Evolutionary conservation across 2,888 invertebrate genomes (phyloP).

Genomic region (Drosophila tanythrix): DNA sequence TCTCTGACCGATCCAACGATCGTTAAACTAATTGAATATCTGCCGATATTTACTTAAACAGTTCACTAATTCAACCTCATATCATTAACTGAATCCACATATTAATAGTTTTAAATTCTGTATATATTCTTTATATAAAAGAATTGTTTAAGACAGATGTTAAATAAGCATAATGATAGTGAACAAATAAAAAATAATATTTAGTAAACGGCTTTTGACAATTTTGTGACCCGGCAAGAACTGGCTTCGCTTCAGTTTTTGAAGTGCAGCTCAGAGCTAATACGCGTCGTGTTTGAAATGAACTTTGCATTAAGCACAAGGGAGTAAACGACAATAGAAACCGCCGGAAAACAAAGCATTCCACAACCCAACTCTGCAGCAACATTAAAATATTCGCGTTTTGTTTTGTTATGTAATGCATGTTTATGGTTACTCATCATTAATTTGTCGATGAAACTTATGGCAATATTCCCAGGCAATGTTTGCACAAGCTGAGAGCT

Average conservation of each 20-base stretch:
- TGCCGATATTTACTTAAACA: neutral
- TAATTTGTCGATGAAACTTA: conserved; percentile 81
- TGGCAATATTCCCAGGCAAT: conserved; percentile 77
- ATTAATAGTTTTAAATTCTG: too few relatives aligned
- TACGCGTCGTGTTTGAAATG: conserved; percentile 44
- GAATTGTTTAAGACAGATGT: too few relatives aligned
- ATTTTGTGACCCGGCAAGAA: conserved; percentile 38
- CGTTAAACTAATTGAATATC: neutral
- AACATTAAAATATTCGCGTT: conserved; percentile 52
- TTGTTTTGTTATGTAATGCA: conserved; percentile 80
- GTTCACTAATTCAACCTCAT: neutral
- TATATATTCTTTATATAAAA: too few relatives aligned
- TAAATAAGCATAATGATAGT: too few relatives aligned
- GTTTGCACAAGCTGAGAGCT: conserved; percentile 69
- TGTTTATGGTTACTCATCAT: conserved; percentile 78
- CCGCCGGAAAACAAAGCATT: conserved; percentile 38
- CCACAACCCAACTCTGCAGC: conserved; percentile 16
- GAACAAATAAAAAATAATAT: neutral
- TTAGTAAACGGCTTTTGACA: conserved; percentile 17
- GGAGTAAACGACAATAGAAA: conserved; percentile 49
- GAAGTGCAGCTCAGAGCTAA: conserved; percentile 54
- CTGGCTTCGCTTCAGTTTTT: conserved; percentile 13
- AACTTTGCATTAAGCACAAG: conserved; percentile 61
- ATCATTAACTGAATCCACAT: neutral
- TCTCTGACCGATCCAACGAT: neutral